Percentiles rank a stretch among this genome's conserved stretches.
phyloP scores from a whole-genome alignment of 2,113 vertebrate species.

The rat (Rattus norvegicus) region DNA sequence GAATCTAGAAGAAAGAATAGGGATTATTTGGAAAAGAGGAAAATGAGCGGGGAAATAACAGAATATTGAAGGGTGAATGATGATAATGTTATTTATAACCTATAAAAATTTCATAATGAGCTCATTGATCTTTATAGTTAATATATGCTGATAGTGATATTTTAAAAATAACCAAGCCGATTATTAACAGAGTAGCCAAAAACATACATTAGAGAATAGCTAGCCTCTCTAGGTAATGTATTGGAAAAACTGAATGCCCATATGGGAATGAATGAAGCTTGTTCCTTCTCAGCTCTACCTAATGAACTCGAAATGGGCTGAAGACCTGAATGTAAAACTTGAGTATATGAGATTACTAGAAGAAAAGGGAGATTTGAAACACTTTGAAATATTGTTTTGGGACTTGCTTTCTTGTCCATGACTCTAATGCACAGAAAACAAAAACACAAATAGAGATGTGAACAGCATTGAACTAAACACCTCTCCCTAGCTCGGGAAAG shows the following conservation, averaged over 20 bases:
- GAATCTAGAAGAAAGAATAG: background rate
- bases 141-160: background rate
- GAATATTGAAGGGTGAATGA: background rate
- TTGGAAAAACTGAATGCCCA: background rate
- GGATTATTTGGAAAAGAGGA: background rate
- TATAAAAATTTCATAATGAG: background rate
- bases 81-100: background rate
- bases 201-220: background rate
- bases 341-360: background rate
- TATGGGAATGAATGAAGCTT: background rate
- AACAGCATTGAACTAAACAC: background rate
- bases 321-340: background rate
- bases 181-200: background rate
- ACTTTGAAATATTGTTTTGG: background rate
- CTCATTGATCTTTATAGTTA: background rate
- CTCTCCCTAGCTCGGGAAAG: background rate
- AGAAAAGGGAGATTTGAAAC: background rate
- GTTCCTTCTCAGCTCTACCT: background rate
- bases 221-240: background rate
- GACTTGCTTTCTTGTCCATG: background rate
- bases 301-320: background rate
- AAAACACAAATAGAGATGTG: background rate
- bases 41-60: no score
- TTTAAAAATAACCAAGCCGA: background rate
- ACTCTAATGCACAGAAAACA: background rate